Conservation (phyloP, 35 echinoderm and acorn worm species). For the Diadema setosum region DNA sequence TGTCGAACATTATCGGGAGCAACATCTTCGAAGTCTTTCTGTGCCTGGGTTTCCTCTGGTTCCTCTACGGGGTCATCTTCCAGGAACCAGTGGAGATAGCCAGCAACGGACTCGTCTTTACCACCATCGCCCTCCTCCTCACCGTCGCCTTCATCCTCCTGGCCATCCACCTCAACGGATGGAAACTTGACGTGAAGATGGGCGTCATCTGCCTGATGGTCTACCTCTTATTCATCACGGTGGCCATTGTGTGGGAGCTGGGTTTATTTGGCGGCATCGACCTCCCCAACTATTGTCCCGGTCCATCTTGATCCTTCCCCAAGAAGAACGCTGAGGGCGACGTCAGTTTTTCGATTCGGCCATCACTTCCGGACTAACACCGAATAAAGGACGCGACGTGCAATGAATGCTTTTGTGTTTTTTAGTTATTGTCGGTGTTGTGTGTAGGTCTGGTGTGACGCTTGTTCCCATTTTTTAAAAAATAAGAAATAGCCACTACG, state of each 20-base stretch:
- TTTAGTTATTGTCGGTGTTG: too few species aligned
- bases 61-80: slow-evolving; percentile 29
- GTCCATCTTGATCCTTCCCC: slow-evolving; percentile 5
- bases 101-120: slow-evolving; percentile 68
- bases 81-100: slow-evolving; percentile 21
- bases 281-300: background rate
- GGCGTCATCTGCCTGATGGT: slow-evolving; percentile 32
- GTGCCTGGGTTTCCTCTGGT: slow-evolving; percentile 90
- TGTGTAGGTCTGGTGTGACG: too few species aligned
- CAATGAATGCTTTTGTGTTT: too few species aligned
- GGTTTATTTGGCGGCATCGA: slow-evolving; percentile 20
- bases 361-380: too few species aligned
- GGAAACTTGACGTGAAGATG: slow-evolving; percentile 63
- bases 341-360: too few species aligned
- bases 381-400: too few species aligned
- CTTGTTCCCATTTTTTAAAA: too few species aligned
- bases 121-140: slow-evolving; percentile 51
- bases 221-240: slow-evolving; percentile 30
- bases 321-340: too few species aligned
- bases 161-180: slow-evolving; percentile 72
- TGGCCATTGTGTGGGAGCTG: slow-evolving; percentile 32
- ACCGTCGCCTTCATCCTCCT: slow-evolving; percentile 65
- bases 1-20: slow-evolving; percentile 93
- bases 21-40: slow-evolving; percentile 92
- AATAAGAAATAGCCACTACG: too few species aligned